Percentiles rank a stretch among this genome's conserved stretches.
Conservation (phyloP, 1,140 invertebrate genomes). For the Phymorhynchus buccinoides region DNA sequence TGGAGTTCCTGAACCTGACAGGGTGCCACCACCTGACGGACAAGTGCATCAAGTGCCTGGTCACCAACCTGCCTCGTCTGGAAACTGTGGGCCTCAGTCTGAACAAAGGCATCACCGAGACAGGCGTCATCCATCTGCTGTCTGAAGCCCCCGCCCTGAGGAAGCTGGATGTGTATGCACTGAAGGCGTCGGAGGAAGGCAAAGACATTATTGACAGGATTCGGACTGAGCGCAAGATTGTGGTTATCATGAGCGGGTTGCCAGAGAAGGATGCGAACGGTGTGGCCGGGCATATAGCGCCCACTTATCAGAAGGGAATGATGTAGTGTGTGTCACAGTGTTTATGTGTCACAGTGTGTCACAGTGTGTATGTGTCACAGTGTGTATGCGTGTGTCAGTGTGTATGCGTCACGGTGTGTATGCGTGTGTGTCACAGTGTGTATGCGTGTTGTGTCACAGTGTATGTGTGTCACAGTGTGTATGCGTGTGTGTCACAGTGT, state of each 20-base stretch:
- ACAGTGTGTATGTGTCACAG: too few species aligned
- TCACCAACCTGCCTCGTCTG: slow-evolving; percentile 48
- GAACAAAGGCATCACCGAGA: slow-evolving; percentile 51
- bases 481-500: too few species aligned
- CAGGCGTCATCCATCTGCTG: slow-evolving; percentile 50
- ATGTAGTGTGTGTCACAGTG: background rate
- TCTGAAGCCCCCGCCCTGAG: slow-evolving; percentile 40
- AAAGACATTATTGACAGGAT: slow-evolving; percentile 42
- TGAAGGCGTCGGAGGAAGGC: slow-evolving; percentile 47
- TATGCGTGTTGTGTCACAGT: background rate
- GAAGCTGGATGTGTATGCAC: slow-evolving; percentile 55
- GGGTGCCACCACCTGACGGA: slow-evolving; percentile 60
- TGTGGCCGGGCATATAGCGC: background rate
- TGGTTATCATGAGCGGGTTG: slow-evolving; percentile 22
- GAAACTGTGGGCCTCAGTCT: slow-evolving; percentile 50
- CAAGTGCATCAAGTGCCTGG: slow-evolving; percentile 46
- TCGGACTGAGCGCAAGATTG: slow-evolving; percentile 31
- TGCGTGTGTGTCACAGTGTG: background rate
- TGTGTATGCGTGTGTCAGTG: background rate
- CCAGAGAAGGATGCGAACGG: slow-evolving; percentile 30
- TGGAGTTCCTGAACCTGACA: slow-evolving; percentile 58
- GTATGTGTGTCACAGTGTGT: too few species aligned
- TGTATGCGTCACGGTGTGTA: background rate
- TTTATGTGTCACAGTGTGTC: too few species aligned
- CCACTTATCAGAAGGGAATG: slow-evolving; percentile 21